These are phyloP conservation scores for Oryzias javanicus DNA, from an alignment of 2,113 vertebrate genomes.

Conservation along the genomic window DNA sequence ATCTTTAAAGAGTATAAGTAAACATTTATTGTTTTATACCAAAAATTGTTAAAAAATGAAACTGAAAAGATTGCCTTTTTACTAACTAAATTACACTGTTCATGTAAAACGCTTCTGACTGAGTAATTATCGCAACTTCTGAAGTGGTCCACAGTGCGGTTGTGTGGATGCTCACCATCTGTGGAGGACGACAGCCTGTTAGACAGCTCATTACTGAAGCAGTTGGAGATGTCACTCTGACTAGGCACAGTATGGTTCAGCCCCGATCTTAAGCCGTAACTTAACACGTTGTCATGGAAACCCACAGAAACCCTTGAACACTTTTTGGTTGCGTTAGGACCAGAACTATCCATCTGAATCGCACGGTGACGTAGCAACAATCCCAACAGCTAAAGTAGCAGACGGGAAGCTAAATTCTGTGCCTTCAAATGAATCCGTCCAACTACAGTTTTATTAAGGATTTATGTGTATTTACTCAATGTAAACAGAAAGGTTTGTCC, in stretches of 20 bases:
- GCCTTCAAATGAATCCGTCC: background rate
- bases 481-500: no score
- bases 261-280: slow-evolving; percentile 52
- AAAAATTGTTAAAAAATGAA: no score
- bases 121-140: slow-evolving; percentile 32
- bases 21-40: no score
- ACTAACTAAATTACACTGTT: slow-evolving; percentile 12
- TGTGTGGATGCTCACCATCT: slow-evolving; percentile 53
- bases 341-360: slow-evolving; percentile 13
- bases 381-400: slow-evolving; percentile 21
- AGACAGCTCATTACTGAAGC: slow-evolving; percentile 71
- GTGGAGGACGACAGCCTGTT: slow-evolving; percentile 53
- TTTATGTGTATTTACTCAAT: no score
- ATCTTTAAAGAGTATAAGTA: no score
- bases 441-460: no score
- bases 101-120: slow-evolving; percentile 19
- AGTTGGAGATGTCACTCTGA: slow-evolving; percentile 72
- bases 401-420: background rate
- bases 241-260: slow-evolving; percentile 60
- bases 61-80: background rate
- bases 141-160: slow-evolving; percentile 24
- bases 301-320: slow-evolving; percentile 59
- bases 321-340: slow-evolving; percentile 38
- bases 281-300: slow-evolving; percentile 74
- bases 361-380: slow-evolving; percentile 17